Base-by-base conservation (phyloP, 2,888 invertebrate genomes). In the Ethmia dodecea region DNA sequence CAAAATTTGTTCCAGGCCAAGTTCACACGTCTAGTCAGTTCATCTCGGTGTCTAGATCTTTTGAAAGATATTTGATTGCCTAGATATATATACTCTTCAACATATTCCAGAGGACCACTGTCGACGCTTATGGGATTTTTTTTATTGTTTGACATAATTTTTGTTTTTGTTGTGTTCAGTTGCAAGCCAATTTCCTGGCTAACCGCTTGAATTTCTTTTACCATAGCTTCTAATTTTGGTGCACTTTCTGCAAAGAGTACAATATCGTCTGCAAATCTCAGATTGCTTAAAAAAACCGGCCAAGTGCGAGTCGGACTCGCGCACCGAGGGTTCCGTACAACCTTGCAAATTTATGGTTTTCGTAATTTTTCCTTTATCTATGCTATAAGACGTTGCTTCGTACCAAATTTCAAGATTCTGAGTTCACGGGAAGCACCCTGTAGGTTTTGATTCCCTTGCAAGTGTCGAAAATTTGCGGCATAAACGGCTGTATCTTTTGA, bases 1-100 rank as follows among this genome's bases (percentile, higher is more conserved):
- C 37, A 37, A 13, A 28, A 37, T 32, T 32, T 32, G 13, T 37
- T 32, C 37, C 37, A 37, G 5, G 37, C 10, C n/a, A 25, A 14
- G 8, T 28, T 33, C 8, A 33, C 13, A 15, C 33, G 28, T 29
- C 29, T 29, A 2, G 22, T 25, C 1, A 37, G 6, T 22, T 31
- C 31, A 22, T 34, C 30, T 18, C 5, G 16, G 13, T 33, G 27
- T 33, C 31, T 38, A 10, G 27, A 22, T 27, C 18, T 27, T 12
- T 10, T n/a, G 15, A 34, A 38, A 1, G 30, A 31, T 31, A 34
- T 24, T 26, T 29, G 29, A 33, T 33, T 29, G 9, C 33, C 34
- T 8, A 38, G 12, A 18, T 34, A 34, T 3, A 31, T 22, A 20
- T 33, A 33, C 5, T 18, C 20, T 8, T 29, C 3, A 9, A 33